Evolutionary conservation across 2,113 vertebrate genomes (phyloP).

Genomic region (Alligator sinensis): DNA sequence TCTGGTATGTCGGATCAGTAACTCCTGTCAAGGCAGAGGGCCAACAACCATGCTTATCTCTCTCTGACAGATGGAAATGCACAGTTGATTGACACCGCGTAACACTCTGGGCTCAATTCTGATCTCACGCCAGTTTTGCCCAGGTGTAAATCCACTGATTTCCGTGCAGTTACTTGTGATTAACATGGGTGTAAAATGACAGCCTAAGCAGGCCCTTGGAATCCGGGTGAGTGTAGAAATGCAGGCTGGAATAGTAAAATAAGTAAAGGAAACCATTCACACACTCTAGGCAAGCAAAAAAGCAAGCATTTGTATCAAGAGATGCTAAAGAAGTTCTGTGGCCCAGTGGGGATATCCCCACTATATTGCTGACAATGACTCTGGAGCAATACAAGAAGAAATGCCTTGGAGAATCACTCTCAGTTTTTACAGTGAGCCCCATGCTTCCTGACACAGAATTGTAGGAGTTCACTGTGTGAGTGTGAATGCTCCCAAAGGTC

Average conservation of each 20-base stretch:
- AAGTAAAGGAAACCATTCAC: not conserved
- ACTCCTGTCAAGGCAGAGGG: not conserved
- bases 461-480: not conserved
- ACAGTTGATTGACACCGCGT: not conserved
- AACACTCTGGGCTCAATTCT: not conserved
- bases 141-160: not conserved
- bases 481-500: not conserved
- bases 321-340: not conserved
- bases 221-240: not conserved
- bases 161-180: not conserved
- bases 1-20: not conserved
- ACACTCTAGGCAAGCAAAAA: not conserved
- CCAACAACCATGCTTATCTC: not conserved
- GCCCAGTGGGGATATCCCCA: not conserved
- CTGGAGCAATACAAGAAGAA: not conserved
- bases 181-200: not conserved
- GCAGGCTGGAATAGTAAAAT: not conserved
- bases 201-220: not conserved
- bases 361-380: not conserved
- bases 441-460: not conserved
- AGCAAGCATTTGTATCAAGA: not conserved
- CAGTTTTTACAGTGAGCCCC: not conserved
- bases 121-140: not conserved
- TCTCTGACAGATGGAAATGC: constrained; percentile 28
- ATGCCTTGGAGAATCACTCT: not conserved